A percentile compares a stretch with the other conserved stretches of the same genome.
Conservation (phyloP, 2,888 invertebrate species). For the Polydesmus complanatus region DNA sequence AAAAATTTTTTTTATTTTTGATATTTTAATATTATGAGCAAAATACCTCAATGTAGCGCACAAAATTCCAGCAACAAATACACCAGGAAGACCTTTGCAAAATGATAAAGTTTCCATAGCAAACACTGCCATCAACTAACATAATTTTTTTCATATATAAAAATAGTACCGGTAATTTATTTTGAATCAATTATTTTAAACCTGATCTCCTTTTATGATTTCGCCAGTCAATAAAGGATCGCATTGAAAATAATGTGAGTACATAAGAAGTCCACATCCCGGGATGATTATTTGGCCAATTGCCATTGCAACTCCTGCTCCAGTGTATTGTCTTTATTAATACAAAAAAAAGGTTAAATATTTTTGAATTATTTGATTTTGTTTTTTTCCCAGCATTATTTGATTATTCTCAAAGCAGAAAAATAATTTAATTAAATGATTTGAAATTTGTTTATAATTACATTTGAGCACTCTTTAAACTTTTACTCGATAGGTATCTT, state of each 20-base stretch:
- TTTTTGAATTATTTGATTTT: too few relatives aligned
- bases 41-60: conserved; percentile 12
- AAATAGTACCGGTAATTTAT: too few relatives aligned
- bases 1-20: neutral
- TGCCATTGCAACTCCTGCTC: neutral
- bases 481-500: neutral
- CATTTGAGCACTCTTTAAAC: neutral
- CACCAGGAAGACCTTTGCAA: conserved; percentile 5
- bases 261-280: conserved; percentile 2
- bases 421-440: too few relatives aligned
- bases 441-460: too few relatives aligned
- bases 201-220: conserved; percentile 5
- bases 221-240: conserved; percentile 3
- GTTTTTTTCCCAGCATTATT: too few relatives aligned
- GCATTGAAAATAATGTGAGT: conserved; percentile 1
- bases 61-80: conserved; percentile 11
- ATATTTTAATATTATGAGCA: neutral
- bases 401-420: too few relatives aligned
- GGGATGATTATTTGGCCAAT: neutral
- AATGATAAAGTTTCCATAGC: conserved; percentile 2
- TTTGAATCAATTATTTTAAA: neutral
- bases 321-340: neutral
- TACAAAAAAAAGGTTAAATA: too few relatives aligned
- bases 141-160: too few relatives aligned
- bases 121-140: conserved; percentile 10